Conservation (phyloP, 2,113 vertebrate species). For the Heloderma charlesbogerti region DNA sequence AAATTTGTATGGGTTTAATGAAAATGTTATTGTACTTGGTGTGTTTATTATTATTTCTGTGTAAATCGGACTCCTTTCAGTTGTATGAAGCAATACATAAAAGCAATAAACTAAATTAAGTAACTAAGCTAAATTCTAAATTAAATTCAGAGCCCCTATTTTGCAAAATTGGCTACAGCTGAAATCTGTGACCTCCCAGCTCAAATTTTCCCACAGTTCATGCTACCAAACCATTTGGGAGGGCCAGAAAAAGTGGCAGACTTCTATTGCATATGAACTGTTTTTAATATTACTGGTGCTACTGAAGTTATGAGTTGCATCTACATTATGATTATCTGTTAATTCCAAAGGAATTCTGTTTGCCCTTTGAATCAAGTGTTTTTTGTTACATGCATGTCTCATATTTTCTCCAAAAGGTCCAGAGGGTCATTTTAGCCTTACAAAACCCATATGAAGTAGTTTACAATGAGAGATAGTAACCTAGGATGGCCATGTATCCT, state of each 20-base stretch:
- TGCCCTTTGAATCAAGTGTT: background rate
- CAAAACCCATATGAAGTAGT: background rate
- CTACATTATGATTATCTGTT: background rate
- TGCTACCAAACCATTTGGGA: background rate
- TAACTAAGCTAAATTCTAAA: background rate
- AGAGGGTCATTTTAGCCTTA: background rate
- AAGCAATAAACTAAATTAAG: too few species aligned
- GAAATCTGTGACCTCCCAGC: background rate
- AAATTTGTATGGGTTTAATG: too few species aligned
- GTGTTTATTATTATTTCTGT: too few species aligned
- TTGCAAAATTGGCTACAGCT: background rate
- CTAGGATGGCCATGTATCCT: too few species aligned
- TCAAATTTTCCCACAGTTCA: background rate
- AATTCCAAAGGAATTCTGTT: background rate
- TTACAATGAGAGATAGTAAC: background rate
- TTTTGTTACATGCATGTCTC: background rate
- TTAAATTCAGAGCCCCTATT: background rate
- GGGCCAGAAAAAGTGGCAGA: background rate
- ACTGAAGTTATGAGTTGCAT: background rate
- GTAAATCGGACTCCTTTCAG: too few species aligned
- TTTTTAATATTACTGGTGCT: background rate
- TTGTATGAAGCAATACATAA: too few species aligned
- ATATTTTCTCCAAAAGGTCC: background rate
- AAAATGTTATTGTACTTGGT: too few species aligned
- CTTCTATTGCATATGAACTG: background rate